Percentiles rank a stretch among this genome's conserved stretches.
Evolutionary conservation across 2,113 vertebrate genomes (phyloP).

Genomic region (Chunga burmeisteri): DNA sequence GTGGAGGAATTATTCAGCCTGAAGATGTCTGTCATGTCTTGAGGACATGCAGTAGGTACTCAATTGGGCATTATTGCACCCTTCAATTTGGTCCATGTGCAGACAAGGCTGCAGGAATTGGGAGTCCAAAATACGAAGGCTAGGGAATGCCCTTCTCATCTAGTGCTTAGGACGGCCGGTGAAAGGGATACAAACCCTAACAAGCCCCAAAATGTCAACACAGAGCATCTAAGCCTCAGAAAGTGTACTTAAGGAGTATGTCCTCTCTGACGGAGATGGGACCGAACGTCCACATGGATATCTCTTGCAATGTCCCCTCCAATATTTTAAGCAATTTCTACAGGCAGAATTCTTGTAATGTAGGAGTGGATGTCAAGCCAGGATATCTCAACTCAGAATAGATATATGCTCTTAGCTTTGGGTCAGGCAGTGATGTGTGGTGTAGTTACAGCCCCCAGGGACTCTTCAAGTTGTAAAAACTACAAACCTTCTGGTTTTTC

Average conservation of each 20-base stretch:
- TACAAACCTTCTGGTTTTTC: constrained; percentile 28
- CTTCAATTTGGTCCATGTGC: neutral
- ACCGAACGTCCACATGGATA: neutral
- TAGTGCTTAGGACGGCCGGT: neutral
- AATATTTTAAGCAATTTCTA: constrained; percentile 25
- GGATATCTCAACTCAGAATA: constrained; percentile 29
- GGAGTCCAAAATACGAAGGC: neutral
- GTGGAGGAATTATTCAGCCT: neutral
- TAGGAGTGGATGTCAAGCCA: constrained; percentile 12
- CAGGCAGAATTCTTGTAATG: neutral
- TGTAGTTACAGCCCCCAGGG: neutral
- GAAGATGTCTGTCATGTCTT: neutral
- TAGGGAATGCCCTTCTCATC: neutral
- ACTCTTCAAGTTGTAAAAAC: constrained; percentile 42
- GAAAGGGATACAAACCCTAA: neutral
- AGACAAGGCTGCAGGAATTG: neutral
- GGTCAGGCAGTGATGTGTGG: constrained; percentile 32
- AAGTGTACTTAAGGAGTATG: neutral
- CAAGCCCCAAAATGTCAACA: neutral
- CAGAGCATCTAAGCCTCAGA: neutral
- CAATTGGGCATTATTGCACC: neutral
- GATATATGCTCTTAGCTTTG: constrained; percentile 16
- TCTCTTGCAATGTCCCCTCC: neutral
- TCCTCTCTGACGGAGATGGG: neutral
- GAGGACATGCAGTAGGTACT: neutral